Percentiles rank a stretch among this genome's conserved stretches.
phyloP scores from a whole-genome alignment of 2,888 invertebrate genomes.

The Anthrax anthrax region DNA sequence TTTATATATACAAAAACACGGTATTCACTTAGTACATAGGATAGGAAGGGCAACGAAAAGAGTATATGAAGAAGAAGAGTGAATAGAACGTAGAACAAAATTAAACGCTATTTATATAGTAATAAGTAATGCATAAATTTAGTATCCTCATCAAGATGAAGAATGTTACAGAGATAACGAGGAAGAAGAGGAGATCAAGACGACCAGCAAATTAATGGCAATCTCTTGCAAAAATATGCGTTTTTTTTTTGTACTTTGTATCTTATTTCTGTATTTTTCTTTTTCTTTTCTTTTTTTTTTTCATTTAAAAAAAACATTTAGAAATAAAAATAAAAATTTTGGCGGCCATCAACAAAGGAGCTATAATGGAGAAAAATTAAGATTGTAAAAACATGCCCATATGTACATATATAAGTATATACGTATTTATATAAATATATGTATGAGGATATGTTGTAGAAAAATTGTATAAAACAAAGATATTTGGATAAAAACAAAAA shows the following conservation, averaged over 20 bases:
- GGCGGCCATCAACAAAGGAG: neutral
- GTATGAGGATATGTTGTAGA: too few species aligned
- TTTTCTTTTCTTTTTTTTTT: neutral
- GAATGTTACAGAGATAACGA: constrained; percentile 4
- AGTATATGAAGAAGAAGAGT: too few species aligned
- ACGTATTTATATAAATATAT: too few species aligned
- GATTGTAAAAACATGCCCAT: neutral
- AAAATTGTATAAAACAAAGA: neutral
- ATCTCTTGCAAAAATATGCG: neutral
- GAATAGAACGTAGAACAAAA: neutral
- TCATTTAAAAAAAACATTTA: neutral
- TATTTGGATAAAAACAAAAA: neutral
- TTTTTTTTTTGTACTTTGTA: neutral
- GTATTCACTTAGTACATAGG: too few species aligned
- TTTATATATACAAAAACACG: too few species aligned
- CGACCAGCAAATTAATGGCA: neutral
- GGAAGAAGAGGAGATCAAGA: constrained; percentile 1
- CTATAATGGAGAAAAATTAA: neutral
- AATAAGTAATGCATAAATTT: constrained; percentile 2
- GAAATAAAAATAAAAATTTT: constrained; percentile 1
- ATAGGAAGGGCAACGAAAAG: too few species aligned
- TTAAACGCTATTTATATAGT: neutral
- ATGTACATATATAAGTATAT: too few species aligned
- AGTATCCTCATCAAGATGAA: constrained; percentile 7
- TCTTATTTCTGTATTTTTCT: neutral